These are phyloP conservation scores for Drosophila falleni DNA, from an alignment of 2,888 invertebrate genomes.

Conservation along the genomic window DNA sequence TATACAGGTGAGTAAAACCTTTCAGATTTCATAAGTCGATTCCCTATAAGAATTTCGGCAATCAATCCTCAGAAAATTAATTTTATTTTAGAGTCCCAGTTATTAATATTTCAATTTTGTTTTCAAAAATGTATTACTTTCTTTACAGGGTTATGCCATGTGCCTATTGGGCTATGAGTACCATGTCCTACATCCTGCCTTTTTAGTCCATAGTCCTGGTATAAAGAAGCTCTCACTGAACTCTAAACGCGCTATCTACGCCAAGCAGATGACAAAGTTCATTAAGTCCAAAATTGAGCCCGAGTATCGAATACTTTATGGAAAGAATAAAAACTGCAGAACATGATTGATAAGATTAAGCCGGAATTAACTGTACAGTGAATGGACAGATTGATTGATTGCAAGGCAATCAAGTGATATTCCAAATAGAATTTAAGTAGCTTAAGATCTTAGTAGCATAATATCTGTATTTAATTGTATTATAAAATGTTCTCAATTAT, in stretches of 20 bases:
- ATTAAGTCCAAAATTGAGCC: conserved; percentile 91
- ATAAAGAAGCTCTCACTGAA: conserved; percentile 89
- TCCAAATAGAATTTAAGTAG: background rate
- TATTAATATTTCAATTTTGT: background rate
- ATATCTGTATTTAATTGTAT: background rate
- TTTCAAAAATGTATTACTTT: background rate
- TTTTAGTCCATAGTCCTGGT: conserved; percentile 94
- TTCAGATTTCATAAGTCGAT: no score
- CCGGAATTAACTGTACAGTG: background rate
- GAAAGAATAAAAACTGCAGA: conserved; percentile 89
- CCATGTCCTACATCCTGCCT: conserved; percentile 94
- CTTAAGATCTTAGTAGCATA: background rate
- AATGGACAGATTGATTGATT: background rate
- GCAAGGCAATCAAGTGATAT: conserved; percentile 36
- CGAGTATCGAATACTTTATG: conserved; percentile 92
- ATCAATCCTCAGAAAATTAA: background rate
- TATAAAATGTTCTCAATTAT: background rate
- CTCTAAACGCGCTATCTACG: conserved; percentile 87
- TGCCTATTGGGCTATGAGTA: conserved; percentile 96
- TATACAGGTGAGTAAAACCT: conserved; percentile 69
- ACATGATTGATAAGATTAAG: conserved; percentile 36
- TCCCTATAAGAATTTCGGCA: background rate
- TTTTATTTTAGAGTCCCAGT: no score
- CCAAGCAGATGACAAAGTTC: conserved; percentile 86
- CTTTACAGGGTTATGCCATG: conserved; percentile 91